A percentile compares a stretch with the other conserved stretches of the same genome.
phyloP scores from a whole-genome alignment of 2,113 vertebrate genomes.

The Eonycteris spelaea region DNA sequence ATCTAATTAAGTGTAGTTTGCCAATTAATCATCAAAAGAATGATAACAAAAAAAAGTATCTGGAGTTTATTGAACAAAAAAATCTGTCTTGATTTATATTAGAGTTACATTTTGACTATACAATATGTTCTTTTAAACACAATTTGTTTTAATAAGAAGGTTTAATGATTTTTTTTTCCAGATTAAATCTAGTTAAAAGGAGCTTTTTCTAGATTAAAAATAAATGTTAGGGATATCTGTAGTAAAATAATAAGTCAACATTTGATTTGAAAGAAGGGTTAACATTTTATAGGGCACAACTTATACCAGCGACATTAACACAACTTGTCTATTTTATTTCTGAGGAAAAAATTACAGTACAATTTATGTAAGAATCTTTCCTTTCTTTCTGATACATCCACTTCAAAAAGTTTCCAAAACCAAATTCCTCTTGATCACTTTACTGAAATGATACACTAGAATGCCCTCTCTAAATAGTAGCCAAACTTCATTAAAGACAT shows the following conservation, averaged over 20 bases:
- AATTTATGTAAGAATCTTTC: background rate
- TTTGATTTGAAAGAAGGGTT: slow-evolving; percentile 50
- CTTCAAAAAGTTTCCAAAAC: background rate
- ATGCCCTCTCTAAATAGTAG: background rate
- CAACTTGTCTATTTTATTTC: background rate
- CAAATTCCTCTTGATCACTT: background rate
- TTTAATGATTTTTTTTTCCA: background rate
- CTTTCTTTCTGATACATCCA: background rate
- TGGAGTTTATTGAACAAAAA: slow-evolving; percentile 21
- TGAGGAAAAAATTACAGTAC: background rate
- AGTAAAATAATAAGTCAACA: slow-evolving; percentile 41
- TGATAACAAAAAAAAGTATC: background rate
- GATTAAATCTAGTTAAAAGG: slow-evolving; percentile 19
- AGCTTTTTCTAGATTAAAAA: background rate
- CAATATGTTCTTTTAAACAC: background rate
- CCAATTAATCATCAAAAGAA: slow-evolving; percentile 16
- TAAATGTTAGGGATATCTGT: background rate
- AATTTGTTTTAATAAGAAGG: slow-evolving; percentile 30
- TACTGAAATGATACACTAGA: background rate
- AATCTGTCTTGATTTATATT: background rate
- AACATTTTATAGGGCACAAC: background rate
- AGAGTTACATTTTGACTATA: background rate
- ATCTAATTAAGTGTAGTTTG: background rate
- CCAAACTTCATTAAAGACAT: background rate
- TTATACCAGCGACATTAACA: background rate